Evolutionary conservation across 2,888 invertebrate genomes (phyloP), one percentile per base, ranked within the genome.

Genomic region (Ophioninae sp.): DNA sequence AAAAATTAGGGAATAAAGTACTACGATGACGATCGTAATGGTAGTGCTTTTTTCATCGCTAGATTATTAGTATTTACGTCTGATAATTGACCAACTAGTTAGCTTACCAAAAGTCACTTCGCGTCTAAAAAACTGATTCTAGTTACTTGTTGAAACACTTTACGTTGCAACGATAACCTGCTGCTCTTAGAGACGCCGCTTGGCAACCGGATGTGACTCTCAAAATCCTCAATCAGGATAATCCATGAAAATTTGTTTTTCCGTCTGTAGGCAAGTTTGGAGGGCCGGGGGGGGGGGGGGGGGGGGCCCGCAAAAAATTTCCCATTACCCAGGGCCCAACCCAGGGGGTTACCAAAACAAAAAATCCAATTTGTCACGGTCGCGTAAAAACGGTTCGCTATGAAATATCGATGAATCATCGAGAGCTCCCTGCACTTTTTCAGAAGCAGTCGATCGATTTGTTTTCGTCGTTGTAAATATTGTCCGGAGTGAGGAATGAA

Each of bases 311-410:
- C 7, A 8, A 72, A 72, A 17, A 41, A 72, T 72, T 59, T 6
- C n/a, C 1, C 39, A 37, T 56, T 72, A 59, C 21, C 37, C 1
- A 61, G 13, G 39, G 62, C 62, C 50, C 17, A 50, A 64, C 50
- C 5, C 17, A 57, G 13, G n/a, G 41, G 21, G 41, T 72, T 72
- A 72, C 41, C 61, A 61, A 41, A 61, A 41, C 23, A 20, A n/a
- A 69, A 78, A 62, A 50, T 61, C 20, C 77, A 78, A 70, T 78
- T 69, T 78, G 62, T 62, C 50, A 78, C 61, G 62, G n/a, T 62
- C 39, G 61, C 61, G 74, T 80, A 62, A 75, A 62, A 69, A 56
- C 37, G 23, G 61, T 37, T 75, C 57, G 44, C 50, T 6, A 44
- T 62, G 8, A 37, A 75, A 30, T 68, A 75, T 68, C 50, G 61